phyloP scores from a whole-genome alignment of 2,797 vertebrate species.

The Poecilia wingei region DNA sequence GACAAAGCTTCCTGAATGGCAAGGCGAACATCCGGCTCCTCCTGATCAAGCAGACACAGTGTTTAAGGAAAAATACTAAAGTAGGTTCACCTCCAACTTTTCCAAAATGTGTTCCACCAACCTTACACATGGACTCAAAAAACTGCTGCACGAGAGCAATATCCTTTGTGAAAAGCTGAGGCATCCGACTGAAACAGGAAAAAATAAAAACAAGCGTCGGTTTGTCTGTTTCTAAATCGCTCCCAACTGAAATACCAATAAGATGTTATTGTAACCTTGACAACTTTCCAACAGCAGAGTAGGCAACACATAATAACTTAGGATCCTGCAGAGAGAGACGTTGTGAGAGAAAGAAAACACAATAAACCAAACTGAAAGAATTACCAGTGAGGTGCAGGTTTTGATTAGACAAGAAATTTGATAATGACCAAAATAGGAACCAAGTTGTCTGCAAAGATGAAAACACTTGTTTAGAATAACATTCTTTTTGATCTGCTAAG shows the following conservation, averaged over 20 bases:
- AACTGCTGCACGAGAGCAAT: conserved; percentile 98
- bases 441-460: not conserved
- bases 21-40: conserved; percentile 93
- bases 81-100: not conserved
- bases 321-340: conserved; percentile 86
- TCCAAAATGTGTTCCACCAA: conserved; percentile 59
- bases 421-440: not conserved
- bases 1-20: conserved; percentile 98
- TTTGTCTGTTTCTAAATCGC: not conserved
- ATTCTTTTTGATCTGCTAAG: not conserved
- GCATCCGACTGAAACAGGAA: conserved; percentile 89
- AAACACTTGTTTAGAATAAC: not conserved
- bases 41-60: conserved; percentile 74
- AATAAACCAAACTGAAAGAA: not conserved
- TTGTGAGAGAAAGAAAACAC: not conserved
- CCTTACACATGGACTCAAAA: conserved; percentile 98
- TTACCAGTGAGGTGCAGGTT: not conserved
- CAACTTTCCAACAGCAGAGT: conserved; percentile 97
- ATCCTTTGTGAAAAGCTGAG: conserved; percentile 97
- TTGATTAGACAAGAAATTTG: not conserved
- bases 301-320: conserved; percentile 93
- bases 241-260: not conserved
- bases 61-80: not conserved
- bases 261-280: conserved; percentile 84
- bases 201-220: not conserved